Evolutionary conservation across 2,113 vertebrate species (phyloP), one percentile per base, ranked within the genome.

Genomic region (Rhynchomys soricoides): DNA sequence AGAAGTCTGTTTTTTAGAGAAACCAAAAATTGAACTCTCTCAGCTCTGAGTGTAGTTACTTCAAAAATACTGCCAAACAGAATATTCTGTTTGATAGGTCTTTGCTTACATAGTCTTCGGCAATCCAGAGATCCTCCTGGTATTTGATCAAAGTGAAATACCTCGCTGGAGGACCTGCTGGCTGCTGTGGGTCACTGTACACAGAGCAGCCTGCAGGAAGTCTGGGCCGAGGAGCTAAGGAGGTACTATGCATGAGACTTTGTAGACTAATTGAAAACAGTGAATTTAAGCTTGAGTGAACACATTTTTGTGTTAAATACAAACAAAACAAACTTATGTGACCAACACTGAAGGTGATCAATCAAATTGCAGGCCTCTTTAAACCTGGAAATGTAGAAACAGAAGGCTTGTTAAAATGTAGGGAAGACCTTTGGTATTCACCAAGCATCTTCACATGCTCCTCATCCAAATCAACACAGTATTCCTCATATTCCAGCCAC

Each of bases 21-120:
- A 95, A 91, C 5, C 45, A 92, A 70, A 95, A 98, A 97, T 59
- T 91, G 81, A 97, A 90, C 24, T 89, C 7, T 93, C 52, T 90
- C 43, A 73, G 77, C 45, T 92, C 73, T 79, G 71, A 64, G 40
- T 83, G 64, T 81, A 96, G 78, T 96, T 96, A 87, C 85, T 97
- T 97, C 85, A 98, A 97, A 88, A 62, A 40, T 96, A 7, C 66
- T 94, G 85, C 64, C 92, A 95, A 77, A 86, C 59, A 97, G 93
- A 97, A 95, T 86, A 98, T 98, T 97, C 85, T 22, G 96, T 97
- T 94, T 97, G 97, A 96, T 91, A 94, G 77, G 19, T 91, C 78
- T 96, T 71, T 59, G 85, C 94, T 98, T 97, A 77, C 71, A 10
- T 26, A 96, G 43, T 68, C 8, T 82, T 97, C 92, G 57, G 62